phyloP scores from a whole-genome alignment of 2,797 vertebrate genomes.

The Steatocranus sp. region DNA sequence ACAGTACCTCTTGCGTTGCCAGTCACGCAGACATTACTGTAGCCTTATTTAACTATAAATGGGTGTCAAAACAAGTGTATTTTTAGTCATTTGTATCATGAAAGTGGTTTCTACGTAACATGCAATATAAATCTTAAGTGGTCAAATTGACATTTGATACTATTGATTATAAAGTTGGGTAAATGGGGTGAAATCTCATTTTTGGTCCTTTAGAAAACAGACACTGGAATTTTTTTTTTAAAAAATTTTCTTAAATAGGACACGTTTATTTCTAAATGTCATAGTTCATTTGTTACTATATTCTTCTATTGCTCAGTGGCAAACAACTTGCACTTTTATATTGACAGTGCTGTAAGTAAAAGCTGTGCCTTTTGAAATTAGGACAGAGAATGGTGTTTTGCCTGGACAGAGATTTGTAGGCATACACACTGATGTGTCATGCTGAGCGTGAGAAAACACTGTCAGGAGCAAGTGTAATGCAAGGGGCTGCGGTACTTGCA shows the following conservation, averaged over 20 bases:
- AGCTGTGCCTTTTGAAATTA: slow-evolving; percentile 65
- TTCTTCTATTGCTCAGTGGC: slow-evolving; percentile 29
- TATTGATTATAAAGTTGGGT: slow-evolving; percentile 1
- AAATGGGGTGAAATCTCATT: slow-evolving; percentile 12
- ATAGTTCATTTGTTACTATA: slow-evolving; percentile 20
- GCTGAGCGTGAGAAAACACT: slow-evolving; percentile 70
- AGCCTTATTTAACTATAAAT: slow-evolving; percentile 51
- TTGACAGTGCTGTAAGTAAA: slow-evolving; percentile 59
- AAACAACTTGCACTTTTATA: slow-evolving; percentile 62
- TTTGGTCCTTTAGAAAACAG: slow-evolving; percentile 37
- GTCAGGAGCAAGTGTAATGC: slow-evolving; percentile 56
- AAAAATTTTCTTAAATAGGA: no score
- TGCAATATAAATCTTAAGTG: slow-evolving; percentile 5
- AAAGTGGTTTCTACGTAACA: slow-evolving; percentile 27
- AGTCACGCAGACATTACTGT: slow-evolving; percentile 47
- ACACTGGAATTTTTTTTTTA: slow-evolving; percentile 55
- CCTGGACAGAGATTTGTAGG: slow-evolving; percentile 58
- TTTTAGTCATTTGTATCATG: slow-evolving; percentile 34
- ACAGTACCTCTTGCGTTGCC: slow-evolving; percentile 43
- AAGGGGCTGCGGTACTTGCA: slow-evolving; percentile 62
- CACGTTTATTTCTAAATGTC: neutral
- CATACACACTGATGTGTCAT: slow-evolving; percentile 59
- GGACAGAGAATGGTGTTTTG: slow-evolving; percentile 45
- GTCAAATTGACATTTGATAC: neutral
- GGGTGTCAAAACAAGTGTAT: slow-evolving; percentile 26